Evolutionary conservation across 1,140 invertebrate species (phyloP), one percentile per base, ranked within the genome.

Genomic region (Colletes gigas): DNA sequence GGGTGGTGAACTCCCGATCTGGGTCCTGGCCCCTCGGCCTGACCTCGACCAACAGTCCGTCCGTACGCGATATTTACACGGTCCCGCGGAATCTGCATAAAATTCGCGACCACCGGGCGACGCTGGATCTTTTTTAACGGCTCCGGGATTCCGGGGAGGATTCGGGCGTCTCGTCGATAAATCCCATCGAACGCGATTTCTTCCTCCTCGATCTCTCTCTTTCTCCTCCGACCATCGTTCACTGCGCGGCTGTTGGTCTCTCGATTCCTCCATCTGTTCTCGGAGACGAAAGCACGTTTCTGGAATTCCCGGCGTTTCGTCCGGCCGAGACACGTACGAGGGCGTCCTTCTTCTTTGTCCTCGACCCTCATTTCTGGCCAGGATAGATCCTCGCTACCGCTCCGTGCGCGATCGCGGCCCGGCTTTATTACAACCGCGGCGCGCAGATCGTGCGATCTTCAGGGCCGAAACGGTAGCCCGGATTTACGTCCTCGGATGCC

Each of bases 121-220:
- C 65, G 70, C 75, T 82, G 88, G 30, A 30, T 30, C 30, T 30
- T 30, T 30, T 30, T 30, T 30, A 30, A 30, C 30, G 30, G 30
- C 30, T 30, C 30, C 30, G 30, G 30, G 30, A 30, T 88, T 86
- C 84, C 84, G 81, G 70, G 9, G 67, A 52, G 74, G 63, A 87
- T 81, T 83, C 85, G 69, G 76, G 81, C 84, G 85, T 88, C 85
- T 83, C 79, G 87, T 89, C 88, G 90, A 91, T 91, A 88, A 91
- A 89, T 90, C 83, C 81, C 85, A 30, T 66, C 75, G 73, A 77
- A 75, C 65, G 78, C 76, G 76, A 83, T 86, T 81, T 79, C 59
- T 60, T 76, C 47, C 50, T 30, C 9, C 9, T 47, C 44, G 44
- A 30, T 30, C 30, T 47, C 44, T 47, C 44, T 5, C 6, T 30